Percentiles rank a stretch among this genome's conserved stretches.
Conservation (phyloP, 2,888 invertebrate genomes). For the Anoplius nigerrimus region DNA sequence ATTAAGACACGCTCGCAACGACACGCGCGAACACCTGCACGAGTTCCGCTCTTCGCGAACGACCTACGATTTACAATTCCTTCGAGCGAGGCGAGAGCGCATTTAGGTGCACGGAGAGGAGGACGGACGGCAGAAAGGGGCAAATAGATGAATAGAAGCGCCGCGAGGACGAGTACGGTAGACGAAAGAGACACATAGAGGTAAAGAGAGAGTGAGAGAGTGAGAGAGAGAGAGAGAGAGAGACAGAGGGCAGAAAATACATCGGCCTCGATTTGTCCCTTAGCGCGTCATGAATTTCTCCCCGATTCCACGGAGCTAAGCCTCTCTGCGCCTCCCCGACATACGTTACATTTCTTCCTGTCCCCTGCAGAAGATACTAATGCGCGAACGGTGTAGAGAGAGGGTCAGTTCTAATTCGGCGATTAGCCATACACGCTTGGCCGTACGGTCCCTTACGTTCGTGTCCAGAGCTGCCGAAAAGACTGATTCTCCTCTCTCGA, state of each 20-base stretch:
- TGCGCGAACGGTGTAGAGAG: slow-evolving; percentile 30
- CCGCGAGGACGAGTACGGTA: too few species aligned
- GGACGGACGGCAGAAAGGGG: background rate
- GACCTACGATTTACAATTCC: slow-evolving; percentile 38
- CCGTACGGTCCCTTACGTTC: too few species aligned
- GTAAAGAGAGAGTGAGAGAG: too few species aligned
- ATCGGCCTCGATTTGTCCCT: slow-evolving; percentile 33
- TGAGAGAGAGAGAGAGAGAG: background rate
- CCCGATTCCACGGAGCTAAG: slow-evolving; percentile 30
- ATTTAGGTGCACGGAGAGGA: background rate
- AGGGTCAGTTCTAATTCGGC: background rate
- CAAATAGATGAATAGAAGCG: background rate
- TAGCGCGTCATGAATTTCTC: slow-evolving; percentile 28
- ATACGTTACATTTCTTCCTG: slow-evolving; percentile 26
- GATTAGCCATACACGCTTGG: slow-evolving; percentile 12
- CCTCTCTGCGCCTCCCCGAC: slow-evolving; percentile 7
- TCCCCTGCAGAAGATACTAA: slow-evolving; percentile 16
- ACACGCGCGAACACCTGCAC: background rate
- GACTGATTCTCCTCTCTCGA: too few species aligned
- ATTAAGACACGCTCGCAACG: slow-evolving; percentile 34
- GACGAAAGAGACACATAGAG: too few species aligned
- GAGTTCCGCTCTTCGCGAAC: background rate
- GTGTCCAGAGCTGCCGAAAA: too few species aligned
- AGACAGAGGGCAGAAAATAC: slow-evolving; percentile 5
- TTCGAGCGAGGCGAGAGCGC: slow-evolving; percentile 22